Percentiles rank a stretch among this genome's conserved stretches.
phyloP scores from a whole-genome alignment of 2,797 vertebrate species.

The Acanthurus tractus region DNA sequence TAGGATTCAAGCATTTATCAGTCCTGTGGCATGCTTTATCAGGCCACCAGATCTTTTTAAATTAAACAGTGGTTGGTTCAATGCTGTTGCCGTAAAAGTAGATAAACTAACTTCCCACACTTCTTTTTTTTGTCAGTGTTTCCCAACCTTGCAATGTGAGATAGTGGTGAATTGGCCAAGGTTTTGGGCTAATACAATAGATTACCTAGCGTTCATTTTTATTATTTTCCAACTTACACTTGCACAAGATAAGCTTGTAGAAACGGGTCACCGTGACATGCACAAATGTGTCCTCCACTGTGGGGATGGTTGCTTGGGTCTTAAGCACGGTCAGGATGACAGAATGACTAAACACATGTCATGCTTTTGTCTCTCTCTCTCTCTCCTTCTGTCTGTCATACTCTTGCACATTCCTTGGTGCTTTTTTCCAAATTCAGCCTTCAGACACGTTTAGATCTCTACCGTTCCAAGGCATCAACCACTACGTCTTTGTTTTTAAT shows the following conservation, averaged over 20 bases:
- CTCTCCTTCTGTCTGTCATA: not conserved
- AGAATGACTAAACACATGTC: not conserved
- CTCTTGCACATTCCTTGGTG: not conserved
- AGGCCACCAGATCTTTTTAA: conserved; percentile 28
- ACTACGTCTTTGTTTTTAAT: conserved; percentile 28
- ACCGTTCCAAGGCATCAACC: not conserved
- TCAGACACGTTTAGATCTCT: conserved; percentile 16
- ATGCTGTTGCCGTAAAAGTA: not conserved
- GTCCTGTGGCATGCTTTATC: not conserved
- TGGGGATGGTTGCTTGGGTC: not conserved
- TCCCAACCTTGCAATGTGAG: conserved; percentile 33
- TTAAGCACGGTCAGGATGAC: conserved; percentile 12
- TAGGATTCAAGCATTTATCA: conserved; percentile 13
- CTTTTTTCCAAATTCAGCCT: not conserved
- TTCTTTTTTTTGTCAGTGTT: conserved; percentile 40
- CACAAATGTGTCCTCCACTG: conserved; percentile 14
- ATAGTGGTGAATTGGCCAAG: conserved; percentile 38
- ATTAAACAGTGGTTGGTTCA: conserved; percentile 41
- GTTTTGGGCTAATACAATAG: conserved; percentile 2
- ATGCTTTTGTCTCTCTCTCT: not conserved
- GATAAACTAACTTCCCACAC: conserved; percentile 18
- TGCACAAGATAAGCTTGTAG: conserved; percentile 19
- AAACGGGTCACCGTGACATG: conserved; percentile 21
- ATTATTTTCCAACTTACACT: conserved; percentile 12
- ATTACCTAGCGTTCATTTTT: conserved; percentile 20